phyloP scores from a whole-genome alignment of 2,797 vertebrate genomes.

The Lophius americanus region DNA sequence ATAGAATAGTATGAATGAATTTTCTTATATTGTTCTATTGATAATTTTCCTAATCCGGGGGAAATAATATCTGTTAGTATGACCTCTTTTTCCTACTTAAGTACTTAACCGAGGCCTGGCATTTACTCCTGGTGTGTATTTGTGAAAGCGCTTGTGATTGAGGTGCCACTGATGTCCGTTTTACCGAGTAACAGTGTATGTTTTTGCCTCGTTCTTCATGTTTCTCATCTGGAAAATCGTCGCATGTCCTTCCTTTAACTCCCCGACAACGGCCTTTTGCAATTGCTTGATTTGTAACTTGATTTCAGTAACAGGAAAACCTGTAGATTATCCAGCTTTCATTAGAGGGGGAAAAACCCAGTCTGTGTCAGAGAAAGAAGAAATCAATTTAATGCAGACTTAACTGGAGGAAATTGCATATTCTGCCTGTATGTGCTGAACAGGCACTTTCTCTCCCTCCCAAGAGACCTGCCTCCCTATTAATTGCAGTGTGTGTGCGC shows the following conservation, averaged over 20 bases:
- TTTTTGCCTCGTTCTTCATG: constrained; percentile 61
- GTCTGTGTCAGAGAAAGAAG: constrained; percentile 85
- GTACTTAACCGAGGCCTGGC: constrained; percentile 42
- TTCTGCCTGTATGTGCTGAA: constrained; percentile 85
- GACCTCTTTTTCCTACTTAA: background rate
- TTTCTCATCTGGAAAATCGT: constrained; percentile 79
- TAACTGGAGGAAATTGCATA: constrained; percentile 90
- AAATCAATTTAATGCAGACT: constrained; percentile 91
- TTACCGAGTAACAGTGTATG: constrained; percentile 57
- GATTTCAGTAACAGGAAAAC: constrained; percentile 84
- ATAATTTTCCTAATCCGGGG: background rate
- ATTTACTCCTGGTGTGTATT: constrained; percentile 22
- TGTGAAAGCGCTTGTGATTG: constrained; percentile 12
- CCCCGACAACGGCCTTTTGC: constrained; percentile 72
- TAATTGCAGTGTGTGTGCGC: constrained; percentile 73
- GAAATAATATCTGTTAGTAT: constrained; percentile 5
- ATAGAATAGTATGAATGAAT: background rate
- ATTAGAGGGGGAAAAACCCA: constrained; percentile 79
- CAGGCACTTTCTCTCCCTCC: constrained; percentile 80
- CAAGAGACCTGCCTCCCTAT: constrained; percentile 80
- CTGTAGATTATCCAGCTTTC: constrained; percentile 87
- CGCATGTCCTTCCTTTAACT: constrained; percentile 78
- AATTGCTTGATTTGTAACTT: constrained; percentile 85
- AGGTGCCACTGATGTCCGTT: constrained; percentile 43
- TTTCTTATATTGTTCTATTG: background rate